Percentiles rank a stretch among this genome's conserved stretches.
Evolutionary conservation across 2,888 invertebrate species (phyloP).

Genomic region (Caenorhabditis doughertyi): DNA sequence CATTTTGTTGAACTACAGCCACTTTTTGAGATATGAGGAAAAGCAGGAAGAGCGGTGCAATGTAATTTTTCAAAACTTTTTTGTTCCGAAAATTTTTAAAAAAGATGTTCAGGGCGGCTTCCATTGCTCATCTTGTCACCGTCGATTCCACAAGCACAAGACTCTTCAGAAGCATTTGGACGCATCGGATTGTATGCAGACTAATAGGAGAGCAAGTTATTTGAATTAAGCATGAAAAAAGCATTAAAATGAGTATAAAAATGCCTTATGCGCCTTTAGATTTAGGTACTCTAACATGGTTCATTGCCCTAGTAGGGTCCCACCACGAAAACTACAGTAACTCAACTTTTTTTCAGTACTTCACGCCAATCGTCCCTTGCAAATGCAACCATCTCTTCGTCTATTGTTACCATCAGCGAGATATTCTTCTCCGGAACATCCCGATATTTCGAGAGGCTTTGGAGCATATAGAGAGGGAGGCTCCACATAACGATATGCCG

Average conservation of each 20-base stretch:
- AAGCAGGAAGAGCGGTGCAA: neutral
- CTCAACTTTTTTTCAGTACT: neutral
- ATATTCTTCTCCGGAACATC: neutral
- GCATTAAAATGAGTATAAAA: too few species aligned
- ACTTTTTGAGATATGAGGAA: neutral
- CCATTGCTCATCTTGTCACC: neutral
- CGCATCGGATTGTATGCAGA: neutral
- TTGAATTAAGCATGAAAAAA: too few species aligned
- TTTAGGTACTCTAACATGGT: too few species aligned
- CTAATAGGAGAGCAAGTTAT: neutral
- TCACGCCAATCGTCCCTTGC: neutral
- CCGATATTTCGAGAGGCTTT: slow-evolving; percentile 13
- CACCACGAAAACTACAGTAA: too few species aligned
- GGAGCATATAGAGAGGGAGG: slow-evolving; percentile 14
- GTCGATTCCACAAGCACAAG: neutral
- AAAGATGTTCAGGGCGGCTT: neutral
- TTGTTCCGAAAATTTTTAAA: too few species aligned
- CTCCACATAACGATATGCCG: slow-evolving; percentile 8
- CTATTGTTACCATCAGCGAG: slow-evolving; percentile 28
- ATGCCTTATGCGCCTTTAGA: too few species aligned
- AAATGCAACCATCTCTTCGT: slow-evolving; percentile 21
- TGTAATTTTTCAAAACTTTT: too few species aligned
- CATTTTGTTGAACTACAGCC: neutral
- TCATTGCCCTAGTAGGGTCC: too few species aligned
- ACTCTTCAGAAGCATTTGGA: neutral